Evolutionary conservation across 2,113 vertebrate species (phyloP), one percentile per base, ranked within the genome.

Genomic region (Salvelinus fontinalis): DNA sequence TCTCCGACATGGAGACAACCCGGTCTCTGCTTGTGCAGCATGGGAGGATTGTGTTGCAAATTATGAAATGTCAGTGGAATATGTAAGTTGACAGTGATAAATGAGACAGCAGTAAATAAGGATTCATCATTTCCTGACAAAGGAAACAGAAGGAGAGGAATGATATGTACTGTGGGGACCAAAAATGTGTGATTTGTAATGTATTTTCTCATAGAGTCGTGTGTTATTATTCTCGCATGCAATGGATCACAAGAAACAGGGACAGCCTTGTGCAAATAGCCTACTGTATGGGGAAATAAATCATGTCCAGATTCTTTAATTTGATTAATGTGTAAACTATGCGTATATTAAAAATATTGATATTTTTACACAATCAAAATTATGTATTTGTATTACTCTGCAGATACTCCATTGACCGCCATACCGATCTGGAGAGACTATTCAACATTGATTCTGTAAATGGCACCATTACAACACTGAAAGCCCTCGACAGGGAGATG

Each of bases 361-460:
- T 57, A 57, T 57, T 57, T 70, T 44, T n/a, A 39, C 51, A 34
- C 57, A 69, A 57, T 20, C 51, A 57, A 57, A 57, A 20, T 20
- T 1, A 57, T 20, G 54, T 57, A 9, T 11, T 62, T 62, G 59
- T 8, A 8, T 62, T 1, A 54, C 44, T 70, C 74, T 29, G 62
- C 91, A 99, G 98, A 89, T 99, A 99, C 81, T 95, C 96, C 79
- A 95, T 99, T 54, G 96, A 99, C 90, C 94, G 96, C 3, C 96
- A 96, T 59, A 97, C 97, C 27, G 97, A 99, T 82, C 90, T 97
- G 39, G 97, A 99, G 80, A 91, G 95, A 80, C 91, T 97, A 86
- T 99, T 99, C 87, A 96, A 93, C 89, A 94, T 99, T 14, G 91
- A 97, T 73, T 95, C 96, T 64, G 94, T 93, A 81, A 99, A 99